Conservation (phyloP, 2,113 vertebrate genomes). For the Brachirus orientalis region DNA sequence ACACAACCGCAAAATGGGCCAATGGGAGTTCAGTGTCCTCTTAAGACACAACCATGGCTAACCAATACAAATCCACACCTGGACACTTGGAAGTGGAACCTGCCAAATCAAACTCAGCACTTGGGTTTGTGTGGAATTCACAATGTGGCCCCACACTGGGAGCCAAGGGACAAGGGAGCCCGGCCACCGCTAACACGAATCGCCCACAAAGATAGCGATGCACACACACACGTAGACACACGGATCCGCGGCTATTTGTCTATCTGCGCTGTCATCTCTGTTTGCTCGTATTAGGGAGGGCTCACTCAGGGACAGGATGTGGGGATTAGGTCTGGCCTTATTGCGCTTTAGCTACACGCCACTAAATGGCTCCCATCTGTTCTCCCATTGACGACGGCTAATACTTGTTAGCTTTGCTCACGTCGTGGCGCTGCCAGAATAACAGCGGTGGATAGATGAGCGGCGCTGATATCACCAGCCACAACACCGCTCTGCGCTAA, state of each 20-base stretch:
- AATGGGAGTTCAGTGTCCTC: conserved; percentile 58
- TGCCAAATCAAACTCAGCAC: conserved; percentile 67
- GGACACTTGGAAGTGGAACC: conserved; percentile 52
- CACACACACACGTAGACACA: conserved; percentile 23
- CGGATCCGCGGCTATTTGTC: conserved; percentile 65
- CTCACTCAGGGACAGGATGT: conserved; percentile 82
- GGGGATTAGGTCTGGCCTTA: conserved; percentile 78
- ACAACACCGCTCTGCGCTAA: conserved; percentile 72
- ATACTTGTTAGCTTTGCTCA: conserved; percentile 72
- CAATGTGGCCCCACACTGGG: conserved; percentile 34
- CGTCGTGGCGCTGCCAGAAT: conserved; percentile 70
- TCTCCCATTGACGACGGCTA: conserved; percentile 73
- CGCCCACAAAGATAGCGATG: conserved; percentile 27
- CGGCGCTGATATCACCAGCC: conserved; percentile 75
- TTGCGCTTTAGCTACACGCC: conserved; percentile 77
- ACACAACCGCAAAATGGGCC: conserved; percentile 59
- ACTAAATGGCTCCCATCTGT: conserved; percentile 83
- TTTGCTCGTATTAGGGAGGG: conserved; percentile 80
- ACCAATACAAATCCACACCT: conserved; percentile 68
- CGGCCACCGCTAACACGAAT: conserved; percentile 38
- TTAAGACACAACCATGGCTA: conserved; percentile 41
- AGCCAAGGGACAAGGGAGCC: conserved; percentile 53
- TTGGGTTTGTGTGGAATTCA: conserved; percentile 49
- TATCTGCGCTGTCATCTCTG: conserved; percentile 80
- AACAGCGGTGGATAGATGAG: conserved; percentile 81